phyloP scores from a whole-genome alignment of 64 coral and sea anemone genomes.

The Pocillopora verrucosa region DNA sequence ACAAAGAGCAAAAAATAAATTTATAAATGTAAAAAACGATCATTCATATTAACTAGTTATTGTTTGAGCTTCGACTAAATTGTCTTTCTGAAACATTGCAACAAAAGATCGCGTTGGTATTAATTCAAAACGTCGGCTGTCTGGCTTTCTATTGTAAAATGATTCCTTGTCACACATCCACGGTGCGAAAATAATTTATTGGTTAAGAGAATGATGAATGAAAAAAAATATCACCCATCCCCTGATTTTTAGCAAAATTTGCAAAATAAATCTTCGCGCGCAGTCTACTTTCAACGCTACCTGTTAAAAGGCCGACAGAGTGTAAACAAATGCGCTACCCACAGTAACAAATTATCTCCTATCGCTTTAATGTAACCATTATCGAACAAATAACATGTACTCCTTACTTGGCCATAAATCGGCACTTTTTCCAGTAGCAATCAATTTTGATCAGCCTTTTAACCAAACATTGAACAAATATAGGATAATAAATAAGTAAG shows the following conservation, averaged over 20 bases:
- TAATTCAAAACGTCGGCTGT: too few relatives aligned
- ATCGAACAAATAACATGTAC: slow-evolving; percentile 16
- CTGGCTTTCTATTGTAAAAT: too few relatives aligned
- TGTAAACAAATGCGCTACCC: neutral
- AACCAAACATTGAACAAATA: neutral
- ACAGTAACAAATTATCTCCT: neutral
- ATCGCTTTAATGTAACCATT: neutral
- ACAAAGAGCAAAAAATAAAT: too few relatives aligned
- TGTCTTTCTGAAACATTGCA: neutral
- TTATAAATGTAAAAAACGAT: too few relatives aligned
- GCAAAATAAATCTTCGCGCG: neutral
- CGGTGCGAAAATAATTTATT: neutral
- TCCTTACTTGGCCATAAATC: neutral
- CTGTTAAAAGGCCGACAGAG: neutral
- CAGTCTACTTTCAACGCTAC: neutral
- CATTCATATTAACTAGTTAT: neutral
- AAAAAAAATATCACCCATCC: neutral
- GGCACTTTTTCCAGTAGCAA: neutral
- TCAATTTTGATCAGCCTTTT: neutral
- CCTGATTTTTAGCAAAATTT: neutral
- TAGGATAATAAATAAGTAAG: neutral
- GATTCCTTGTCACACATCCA: neutral
- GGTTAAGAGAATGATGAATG: neutral
- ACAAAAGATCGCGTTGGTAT: neutral
- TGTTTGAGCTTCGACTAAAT: neutral